phyloP scores from a whole-genome alignment of 2,797 vertebrate genomes.

The Micrastur ruficollis region DNA sequence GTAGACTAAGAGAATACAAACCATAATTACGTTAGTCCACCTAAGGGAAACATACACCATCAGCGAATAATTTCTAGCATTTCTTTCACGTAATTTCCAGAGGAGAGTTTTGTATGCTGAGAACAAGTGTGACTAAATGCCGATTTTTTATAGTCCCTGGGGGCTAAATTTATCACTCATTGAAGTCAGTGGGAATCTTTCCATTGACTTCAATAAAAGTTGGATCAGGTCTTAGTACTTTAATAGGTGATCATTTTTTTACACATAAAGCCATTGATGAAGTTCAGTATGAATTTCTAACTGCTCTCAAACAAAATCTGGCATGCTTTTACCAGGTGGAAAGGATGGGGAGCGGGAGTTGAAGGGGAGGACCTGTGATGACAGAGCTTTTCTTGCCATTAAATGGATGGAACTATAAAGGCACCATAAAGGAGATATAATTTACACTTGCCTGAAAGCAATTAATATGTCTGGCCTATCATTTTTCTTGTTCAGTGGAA shows the following conservation, averaged over 20 bases:
- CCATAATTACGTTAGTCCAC: not conserved
- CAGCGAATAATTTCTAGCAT: not conserved
- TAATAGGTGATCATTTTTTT: not conserved
- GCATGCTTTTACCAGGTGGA: not conserved
- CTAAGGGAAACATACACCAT: not conserved
- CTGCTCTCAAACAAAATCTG: not conserved
- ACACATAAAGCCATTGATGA: not conserved
- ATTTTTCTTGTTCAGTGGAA: not conserved
- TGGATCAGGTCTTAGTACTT: not conserved
- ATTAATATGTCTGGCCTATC: not conserved
- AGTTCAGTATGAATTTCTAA: not conserved
- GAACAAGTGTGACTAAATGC: not conserved
- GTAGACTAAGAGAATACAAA: not conserved
- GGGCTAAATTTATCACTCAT: not conserved
- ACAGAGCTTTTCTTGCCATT: not conserved
- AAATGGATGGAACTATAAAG: not conserved
- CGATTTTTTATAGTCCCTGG: not conserved
- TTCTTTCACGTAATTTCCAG: not conserved
- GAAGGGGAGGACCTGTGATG: not conserved
- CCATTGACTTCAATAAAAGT: not conserved
- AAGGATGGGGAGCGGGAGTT: not conserved
- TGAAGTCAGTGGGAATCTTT: not conserved
- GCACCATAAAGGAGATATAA: not conserved
- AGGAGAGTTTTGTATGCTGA: not conserved
- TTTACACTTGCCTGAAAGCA: not conserved